Evolutionary conservation across 2,888 invertebrate genomes (phyloP).

Genomic region (Drosophila rubida): DNA sequence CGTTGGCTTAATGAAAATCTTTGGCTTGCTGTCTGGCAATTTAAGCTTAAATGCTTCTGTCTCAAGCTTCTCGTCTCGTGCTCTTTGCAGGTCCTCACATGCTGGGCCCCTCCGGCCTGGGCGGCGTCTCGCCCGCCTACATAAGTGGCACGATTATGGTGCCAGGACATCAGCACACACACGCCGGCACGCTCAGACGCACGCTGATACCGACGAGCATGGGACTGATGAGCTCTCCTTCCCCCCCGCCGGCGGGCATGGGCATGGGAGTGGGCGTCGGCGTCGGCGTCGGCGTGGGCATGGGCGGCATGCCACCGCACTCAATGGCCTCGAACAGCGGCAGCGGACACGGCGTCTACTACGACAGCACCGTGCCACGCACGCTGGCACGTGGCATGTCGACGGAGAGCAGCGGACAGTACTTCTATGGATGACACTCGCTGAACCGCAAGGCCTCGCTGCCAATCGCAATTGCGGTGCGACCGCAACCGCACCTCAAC

Average conservation of each 20-base stretch:
- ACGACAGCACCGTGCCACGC: conserved; percentile 83
- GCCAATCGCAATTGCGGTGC: conserved; percentile 77
- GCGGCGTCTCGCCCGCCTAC: conserved; percentile 80
- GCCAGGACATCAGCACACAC: conserved; percentile 81
- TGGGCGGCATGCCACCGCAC: conserved; percentile 44
- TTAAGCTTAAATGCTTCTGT: neutral
- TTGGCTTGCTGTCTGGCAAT: too few relatives aligned
- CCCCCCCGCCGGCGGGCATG: conserved; percentile 61
- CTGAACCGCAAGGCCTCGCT: conserved; percentile 82
- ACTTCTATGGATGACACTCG: conserved; percentile 85
- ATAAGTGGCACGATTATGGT: conserved; percentile 82
- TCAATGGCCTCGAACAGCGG: conserved; percentile 60
- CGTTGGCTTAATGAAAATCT: too few relatives aligned
- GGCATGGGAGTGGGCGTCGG: conserved; percentile 34
- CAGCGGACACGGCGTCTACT: conserved; percentile 70
- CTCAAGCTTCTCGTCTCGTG: neutral
- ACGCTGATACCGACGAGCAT: conserved; percentile 83
- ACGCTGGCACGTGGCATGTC: conserved; percentile 78
- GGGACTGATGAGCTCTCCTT: conserved; percentile 73
- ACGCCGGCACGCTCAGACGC: conserved; percentile 81
- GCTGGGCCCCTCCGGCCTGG: conserved; percentile 74
- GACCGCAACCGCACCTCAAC: conserved; percentile 75
- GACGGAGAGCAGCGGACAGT: conserved; percentile 78
- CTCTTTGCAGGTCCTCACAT: conserved; percentile 72
- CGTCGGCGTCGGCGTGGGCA: conserved; percentile 20